Conservation (phyloP, 1,140 invertebrate species). For the Patella vulgata region DNA sequence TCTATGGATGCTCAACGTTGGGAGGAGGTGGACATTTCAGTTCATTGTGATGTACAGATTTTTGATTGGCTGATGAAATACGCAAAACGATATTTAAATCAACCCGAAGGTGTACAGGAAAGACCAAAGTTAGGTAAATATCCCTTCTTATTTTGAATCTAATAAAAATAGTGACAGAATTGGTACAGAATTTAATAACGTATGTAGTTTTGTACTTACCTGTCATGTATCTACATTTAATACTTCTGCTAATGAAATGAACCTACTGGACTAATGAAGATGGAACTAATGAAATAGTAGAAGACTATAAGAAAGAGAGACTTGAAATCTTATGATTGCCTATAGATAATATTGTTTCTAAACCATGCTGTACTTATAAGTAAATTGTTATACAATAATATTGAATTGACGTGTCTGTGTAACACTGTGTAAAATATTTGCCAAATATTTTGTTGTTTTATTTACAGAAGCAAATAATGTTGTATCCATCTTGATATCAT, state of each 20-base stretch:
- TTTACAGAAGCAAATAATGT: constrained; percentile 82
- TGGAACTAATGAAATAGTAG: too few species aligned
- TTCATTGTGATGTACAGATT: constrained; percentile 91
- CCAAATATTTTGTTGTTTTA: constrained; percentile 1
- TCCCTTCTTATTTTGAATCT: background rate
- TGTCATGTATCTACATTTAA: too few species aligned
- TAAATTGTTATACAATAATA: background rate
- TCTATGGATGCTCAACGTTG: constrained; percentile 59
- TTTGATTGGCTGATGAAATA: constrained; percentile 98
- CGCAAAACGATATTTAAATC: constrained; percentile 70
- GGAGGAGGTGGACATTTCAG: constrained; percentile 95
- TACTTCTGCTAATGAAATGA: too few species aligned
- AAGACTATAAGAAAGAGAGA: too few species aligned
- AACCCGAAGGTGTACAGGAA: constrained; percentile 51
- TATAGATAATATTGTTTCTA: too few species aligned
- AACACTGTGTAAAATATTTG: background rate
- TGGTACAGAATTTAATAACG: too few species aligned
- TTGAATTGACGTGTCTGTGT: background rate
- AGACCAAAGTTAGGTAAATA: constrained; percentile 75
- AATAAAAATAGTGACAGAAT: too few species aligned
- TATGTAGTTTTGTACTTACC: too few species aligned
- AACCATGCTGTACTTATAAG: too few species aligned
- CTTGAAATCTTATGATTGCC: too few species aligned
- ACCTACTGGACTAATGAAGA: too few species aligned
- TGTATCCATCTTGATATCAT: constrained; percentile 90